Evolutionary conservation across 1,140 invertebrate genomes (phyloP).

Genomic region (Bathynomus jamesi): DNA sequence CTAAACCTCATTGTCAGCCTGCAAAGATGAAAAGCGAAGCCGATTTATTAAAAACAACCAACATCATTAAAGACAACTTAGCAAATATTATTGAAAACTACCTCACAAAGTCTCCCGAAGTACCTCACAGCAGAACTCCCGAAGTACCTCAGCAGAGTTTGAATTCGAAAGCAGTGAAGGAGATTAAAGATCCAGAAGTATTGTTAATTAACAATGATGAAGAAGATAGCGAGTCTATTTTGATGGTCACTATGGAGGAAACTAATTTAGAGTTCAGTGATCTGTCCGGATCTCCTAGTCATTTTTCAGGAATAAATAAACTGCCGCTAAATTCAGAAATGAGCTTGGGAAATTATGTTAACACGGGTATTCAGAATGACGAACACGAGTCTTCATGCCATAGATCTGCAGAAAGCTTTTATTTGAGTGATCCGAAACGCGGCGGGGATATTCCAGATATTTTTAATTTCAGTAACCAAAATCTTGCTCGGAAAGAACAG

Average conservation of each 20-base stretch:
- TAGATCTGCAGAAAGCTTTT: background rate
- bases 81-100: slow-evolving; percentile 35
- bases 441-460: no score
- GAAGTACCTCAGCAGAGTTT: background rate
- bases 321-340: no score
- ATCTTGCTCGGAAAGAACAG: no score
- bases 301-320: no score
- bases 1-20: slow-evolving; percentile 11
- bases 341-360: background rate
- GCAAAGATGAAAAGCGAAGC: slow-evolving; percentile 27
- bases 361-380: background rate
- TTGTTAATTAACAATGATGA: background rate
- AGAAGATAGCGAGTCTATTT: background rate
- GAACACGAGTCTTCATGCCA: background rate
- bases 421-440: no score
- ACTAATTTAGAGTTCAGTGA: background rate
- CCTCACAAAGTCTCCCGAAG: slow-evolving; percentile 1
- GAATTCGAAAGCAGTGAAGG: background rate
- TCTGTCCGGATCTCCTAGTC: no score
- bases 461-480: no score
- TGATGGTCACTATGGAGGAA: background rate
- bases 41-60: slow-evolving; percentile 28
- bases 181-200: background rate
- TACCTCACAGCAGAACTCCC: background rate
- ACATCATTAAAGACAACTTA: slow-evolving; percentile 33